These are phyloP conservation scores for Planiliza haematocheilus DNA, from an alignment of 2,113 vertebrate species.

Conservation along the genomic window DNA sequence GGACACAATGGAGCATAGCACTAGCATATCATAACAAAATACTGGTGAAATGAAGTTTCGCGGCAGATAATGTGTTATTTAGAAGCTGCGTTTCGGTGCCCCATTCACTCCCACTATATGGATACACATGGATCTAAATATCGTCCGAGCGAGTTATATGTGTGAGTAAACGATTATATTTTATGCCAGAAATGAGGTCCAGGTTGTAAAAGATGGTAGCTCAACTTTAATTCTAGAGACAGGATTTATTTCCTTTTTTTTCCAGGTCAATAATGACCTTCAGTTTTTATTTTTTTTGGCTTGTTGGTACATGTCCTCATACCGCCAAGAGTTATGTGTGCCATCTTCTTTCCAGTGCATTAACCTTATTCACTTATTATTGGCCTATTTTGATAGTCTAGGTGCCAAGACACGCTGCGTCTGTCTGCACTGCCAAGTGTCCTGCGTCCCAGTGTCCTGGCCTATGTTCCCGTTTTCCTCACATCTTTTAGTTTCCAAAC, in stretches of 20 bases:
- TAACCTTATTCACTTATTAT: conserved; percentile 44
- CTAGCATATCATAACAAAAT: too few relatives aligned
- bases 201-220: too few relatives aligned
- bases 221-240: background rate
- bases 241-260: background rate
- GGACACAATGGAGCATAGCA: too few relatives aligned
- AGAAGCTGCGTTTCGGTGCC: too few relatives aligned
- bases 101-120: too few relatives aligned
- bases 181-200: too few relatives aligned
- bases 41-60: too few relatives aligned
- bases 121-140: too few relatives aligned
- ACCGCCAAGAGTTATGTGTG: conserved; percentile 8
- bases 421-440: conserved; percentile 37
- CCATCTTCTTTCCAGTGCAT: conserved; percentile 27
- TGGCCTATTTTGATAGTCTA: conserved; percentile 44
- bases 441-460: conserved; percentile 33
- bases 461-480: background rate
- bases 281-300: background rate
- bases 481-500: conserved; percentile 30
- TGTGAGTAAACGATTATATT: too few relatives aligned
- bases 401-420: conserved; percentile 52
- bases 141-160: too few relatives aligned
- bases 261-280: background rate
- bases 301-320: background rate
- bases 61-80: too few relatives aligned